Evolutionary conservation across 2,888 invertebrate species (phyloP).

Genomic region (Leptothorax acervorum): DNA sequence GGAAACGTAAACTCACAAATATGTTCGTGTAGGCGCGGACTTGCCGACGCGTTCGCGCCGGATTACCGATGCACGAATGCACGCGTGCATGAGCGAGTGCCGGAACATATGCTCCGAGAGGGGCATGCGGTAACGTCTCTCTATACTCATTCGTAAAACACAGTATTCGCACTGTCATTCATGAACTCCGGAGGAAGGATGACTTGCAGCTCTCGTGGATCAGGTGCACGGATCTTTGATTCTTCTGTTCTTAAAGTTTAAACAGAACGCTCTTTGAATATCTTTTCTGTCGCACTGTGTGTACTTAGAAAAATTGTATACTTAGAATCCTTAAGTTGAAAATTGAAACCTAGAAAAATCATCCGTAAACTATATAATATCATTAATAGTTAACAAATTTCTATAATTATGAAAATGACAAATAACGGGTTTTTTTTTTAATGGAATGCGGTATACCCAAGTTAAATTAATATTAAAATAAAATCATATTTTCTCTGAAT

Average conservation of each 20-base stretch:
- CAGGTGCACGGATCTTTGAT: slow-evolving; percentile 32
- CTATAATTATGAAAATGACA: not conserved
- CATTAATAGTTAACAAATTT: not conserved
- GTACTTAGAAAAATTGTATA: not conserved
- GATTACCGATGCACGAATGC: not conserved
- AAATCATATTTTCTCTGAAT: not conserved
- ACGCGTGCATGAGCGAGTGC: slow-evolving; percentile 21
- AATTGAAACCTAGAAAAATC: not conserved
- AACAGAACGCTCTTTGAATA: slow-evolving; percentile 2
- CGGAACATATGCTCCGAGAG: slow-evolving; percentile 34
- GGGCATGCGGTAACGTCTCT: slow-evolving; percentile 53
- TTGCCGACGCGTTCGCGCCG: slow-evolving; percentile 41
- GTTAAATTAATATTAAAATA: not conserved
- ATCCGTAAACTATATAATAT: not conserved
- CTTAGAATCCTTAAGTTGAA: not conserved
- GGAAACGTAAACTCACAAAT: slow-evolving; percentile 66
- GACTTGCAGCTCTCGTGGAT: slow-evolving; percentile 53
- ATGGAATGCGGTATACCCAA: not conserved
- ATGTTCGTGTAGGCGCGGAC: slow-evolving; percentile 35
- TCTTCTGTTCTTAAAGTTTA: not conserved
- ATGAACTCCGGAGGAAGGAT: slow-evolving; percentile 46
- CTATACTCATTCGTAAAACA: slow-evolving; percentile 59
- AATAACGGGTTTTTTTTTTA: not conserved
- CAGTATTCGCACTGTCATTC: slow-evolving; percentile 56
- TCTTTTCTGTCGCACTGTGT: not conserved